Evolutionary conservation across 1,140 invertebrate genomes (phyloP), one percentile per base, ranked within the genome.

Genomic region (Eriosoma lanigerum): DNA sequence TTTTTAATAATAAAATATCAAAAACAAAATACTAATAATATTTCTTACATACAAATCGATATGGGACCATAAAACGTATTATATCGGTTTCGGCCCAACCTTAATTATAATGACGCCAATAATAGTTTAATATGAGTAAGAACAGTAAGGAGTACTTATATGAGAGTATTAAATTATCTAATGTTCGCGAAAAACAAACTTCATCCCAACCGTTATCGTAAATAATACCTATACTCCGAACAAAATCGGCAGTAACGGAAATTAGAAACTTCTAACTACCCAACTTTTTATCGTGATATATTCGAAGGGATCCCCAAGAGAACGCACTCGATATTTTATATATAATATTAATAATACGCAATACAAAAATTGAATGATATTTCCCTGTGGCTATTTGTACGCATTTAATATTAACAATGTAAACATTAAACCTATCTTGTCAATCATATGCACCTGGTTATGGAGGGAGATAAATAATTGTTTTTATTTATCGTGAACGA

Each of bases 261-360:
- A 76, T 60, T 56, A 76, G 54, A 76, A 76, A 76, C 73, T 76
- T 46, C 38, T 46, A 76, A 60, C 38, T 76, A 60, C 54, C 52
- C n/a, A 60, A 76, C 73, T 76, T 76, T 60, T 58, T 60, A 24
- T 56, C 38, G 29, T n/a, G 4, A 17, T 24, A 48, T 48, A 48
- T 19, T 48, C 46, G 21, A 70, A 50, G 66, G 44, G 44, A 12
- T 52, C 15, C n/a, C n/a, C 1, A n/a, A 0, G 29, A 13, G 29
- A 54, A 12, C 52, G n/a, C 38, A 56, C 24, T 2, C n/a, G 52
- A 10, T 58, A 56, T n/a, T n/a, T n/a, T 19, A 19, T 38, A 32
- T 75, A 58, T 44, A 38, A 19, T 44, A 44, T 66, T 52, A 52
- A 32, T 50, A 73, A 73, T 29, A 52, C 50, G 19, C n/a, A 29